Conservation (phyloP, 2,113 vertebrate genomes). For the Bujurquina vittata region DNA sequence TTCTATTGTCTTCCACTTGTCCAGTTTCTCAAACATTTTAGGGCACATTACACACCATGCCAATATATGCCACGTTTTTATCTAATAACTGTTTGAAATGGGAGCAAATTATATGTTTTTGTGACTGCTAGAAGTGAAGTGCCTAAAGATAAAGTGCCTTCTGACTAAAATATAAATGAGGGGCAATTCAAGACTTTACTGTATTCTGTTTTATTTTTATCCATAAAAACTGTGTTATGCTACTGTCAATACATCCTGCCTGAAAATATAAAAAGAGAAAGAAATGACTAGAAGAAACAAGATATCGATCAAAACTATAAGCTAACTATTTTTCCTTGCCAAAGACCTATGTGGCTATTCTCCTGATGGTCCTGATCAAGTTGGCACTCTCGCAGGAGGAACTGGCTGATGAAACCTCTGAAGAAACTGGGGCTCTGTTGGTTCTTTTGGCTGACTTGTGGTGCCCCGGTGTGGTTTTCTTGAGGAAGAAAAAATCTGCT, state of each 20-base stretch:
- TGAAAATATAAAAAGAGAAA: not conserved
- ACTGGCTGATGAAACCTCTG: constrained; percentile 12
- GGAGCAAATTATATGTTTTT: not conserved
- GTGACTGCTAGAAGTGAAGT: not conserved
- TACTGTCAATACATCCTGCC: not conserved
- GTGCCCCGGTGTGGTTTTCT: not conserved
- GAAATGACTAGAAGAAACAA: not conserved
- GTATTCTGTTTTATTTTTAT: not conserved
- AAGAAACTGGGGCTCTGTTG: not conserved
- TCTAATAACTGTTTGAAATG: no score
- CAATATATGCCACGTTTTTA: no score
- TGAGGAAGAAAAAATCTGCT: not conserved
- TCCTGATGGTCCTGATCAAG: not conserved
- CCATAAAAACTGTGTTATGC: not conserved
- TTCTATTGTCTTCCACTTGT: no score
- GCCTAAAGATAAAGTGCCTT: not conserved
- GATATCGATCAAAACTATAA: not conserved
- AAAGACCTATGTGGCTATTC: not conserved
- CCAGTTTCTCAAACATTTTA: no score
- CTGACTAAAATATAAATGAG: not conserved
- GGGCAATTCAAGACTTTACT: not conserved
- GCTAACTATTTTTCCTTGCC: not conserved
- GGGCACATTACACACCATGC: no score
- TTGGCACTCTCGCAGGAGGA: constrained; percentile 19
- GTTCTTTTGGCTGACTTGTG: not conserved